phyloP scores from a whole-genome alignment of 2,888 invertebrate genomes.

The Thymelicus acteon region DNA sequence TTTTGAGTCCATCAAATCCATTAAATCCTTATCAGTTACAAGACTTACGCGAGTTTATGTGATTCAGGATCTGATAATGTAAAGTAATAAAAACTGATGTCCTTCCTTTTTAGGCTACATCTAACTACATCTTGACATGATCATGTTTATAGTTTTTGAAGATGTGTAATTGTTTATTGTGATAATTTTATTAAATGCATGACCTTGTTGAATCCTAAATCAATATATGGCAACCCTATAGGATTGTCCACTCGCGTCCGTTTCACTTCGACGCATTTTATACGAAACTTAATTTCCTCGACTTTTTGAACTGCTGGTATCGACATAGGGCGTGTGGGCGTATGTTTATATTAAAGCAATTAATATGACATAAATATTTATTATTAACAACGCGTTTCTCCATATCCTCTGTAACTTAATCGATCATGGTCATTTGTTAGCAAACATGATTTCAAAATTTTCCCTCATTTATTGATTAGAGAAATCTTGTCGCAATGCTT shows the following conservation, averaged over 20 bases:
- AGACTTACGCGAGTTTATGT: no score
- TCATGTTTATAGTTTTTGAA: no score
- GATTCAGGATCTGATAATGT: no score
- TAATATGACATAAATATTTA: constrained; percentile 30
- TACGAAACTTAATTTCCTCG: constrained; percentile 28
- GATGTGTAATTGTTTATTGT: no score
- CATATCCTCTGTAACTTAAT: constrained; percentile 16
- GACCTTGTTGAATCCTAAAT: no score
- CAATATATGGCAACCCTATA: constrained; percentile 10
- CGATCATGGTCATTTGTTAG: constrained; percentile 10
- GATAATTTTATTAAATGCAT: no score
- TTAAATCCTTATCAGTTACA: no score
- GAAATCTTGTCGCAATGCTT: background rate
- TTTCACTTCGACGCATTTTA: constrained; percentile 29
- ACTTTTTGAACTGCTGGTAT: constrained; percentile 25
- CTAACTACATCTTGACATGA: no score
- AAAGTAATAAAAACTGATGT: no score
- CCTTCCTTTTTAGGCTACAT: no score
- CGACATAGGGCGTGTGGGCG: constrained; percentile 13
- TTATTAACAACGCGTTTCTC: constrained; percentile 18
- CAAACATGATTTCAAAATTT: background rate
- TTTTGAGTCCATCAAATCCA: no score
- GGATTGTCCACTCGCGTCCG: constrained; percentile 10
- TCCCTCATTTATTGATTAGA: background rate
- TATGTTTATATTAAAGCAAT: constrained; percentile 33